Conservation (phyloP, 2,888 invertebrate species). For the Drosophila ochracea region DNA sequence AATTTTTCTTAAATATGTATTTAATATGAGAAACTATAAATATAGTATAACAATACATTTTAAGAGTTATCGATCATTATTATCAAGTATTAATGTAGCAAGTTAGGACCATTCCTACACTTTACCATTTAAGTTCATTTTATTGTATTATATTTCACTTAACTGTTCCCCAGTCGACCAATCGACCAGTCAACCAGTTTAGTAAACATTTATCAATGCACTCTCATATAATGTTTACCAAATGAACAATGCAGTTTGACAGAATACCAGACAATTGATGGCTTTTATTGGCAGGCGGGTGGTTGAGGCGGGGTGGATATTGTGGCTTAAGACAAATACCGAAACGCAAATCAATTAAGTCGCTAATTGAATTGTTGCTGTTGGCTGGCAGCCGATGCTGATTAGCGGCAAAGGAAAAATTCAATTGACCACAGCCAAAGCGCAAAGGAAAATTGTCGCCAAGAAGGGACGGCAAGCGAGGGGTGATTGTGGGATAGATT, state of each 20-base stretch:
- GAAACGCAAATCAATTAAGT: slow-evolving; percentile 68
- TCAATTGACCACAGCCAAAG: slow-evolving; percentile 58
- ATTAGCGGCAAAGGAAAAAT: slow-evolving; percentile 65
- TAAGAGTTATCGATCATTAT: neutral
- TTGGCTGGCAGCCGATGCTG: slow-evolving; percentile 35
- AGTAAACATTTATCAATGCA: slow-evolving; percentile 15
- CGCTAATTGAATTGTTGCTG: slow-evolving; percentile 65
- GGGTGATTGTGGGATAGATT: slow-evolving; percentile 4
- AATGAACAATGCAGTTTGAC: slow-evolving; percentile 38
- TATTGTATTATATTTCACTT: neutral
- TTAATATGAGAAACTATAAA: neutral
- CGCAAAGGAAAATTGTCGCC: slow-evolving; percentile 32
- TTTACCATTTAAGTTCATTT: neutral
- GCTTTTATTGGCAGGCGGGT: slow-evolving; percentile 5
- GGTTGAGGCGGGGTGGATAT: neutral
- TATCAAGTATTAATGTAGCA: neutral
- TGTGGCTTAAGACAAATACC: slow-evolving; percentile 39
- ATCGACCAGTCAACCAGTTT: neutral
- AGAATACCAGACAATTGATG: slow-evolving; percentile 7
- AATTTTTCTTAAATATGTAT: neutral
- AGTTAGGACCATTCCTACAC: neutral
- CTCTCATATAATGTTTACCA: slow-evolving; percentile 7
- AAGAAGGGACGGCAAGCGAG: neutral
- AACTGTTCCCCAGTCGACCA: too few relatives aligned
- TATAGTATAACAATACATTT: neutral